These are phyloP conservation scores for Drosophila tani DNA, from an alignment of 1,140 invertebrate genomes.

Conservation along the genomic window DNA sequence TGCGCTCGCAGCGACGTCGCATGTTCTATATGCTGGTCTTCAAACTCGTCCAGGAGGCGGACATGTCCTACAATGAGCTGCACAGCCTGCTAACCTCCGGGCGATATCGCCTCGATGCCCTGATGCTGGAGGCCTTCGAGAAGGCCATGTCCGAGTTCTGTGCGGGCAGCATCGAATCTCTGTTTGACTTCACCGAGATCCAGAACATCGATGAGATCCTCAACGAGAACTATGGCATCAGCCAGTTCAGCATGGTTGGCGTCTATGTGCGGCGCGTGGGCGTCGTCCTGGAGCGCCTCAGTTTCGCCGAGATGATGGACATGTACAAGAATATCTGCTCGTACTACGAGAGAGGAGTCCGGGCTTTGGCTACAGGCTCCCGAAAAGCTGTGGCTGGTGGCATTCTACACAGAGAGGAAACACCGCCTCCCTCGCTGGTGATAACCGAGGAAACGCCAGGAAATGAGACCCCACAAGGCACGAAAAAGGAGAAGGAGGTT, in stretches of 20 bases:
- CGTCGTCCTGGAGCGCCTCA: constrained; percentile 92
- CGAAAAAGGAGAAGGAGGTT: constrained; percentile 15
- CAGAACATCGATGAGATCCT: constrained; percentile 75
- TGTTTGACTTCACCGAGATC: constrained; percentile 89
- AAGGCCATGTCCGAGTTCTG: constrained; percentile 86
- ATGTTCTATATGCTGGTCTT: constrained; percentile 88
- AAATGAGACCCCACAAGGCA: neutral
- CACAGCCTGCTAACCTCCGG: constrained; percentile 86
- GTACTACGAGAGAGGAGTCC: constrained; percentile 86
- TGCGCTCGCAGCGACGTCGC: constrained; percentile 76
- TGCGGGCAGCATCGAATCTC: constrained; percentile 86
- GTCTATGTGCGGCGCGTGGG: constrained; percentile 92
- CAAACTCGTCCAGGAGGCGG: constrained; percentile 89
- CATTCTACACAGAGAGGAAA: constrained; percentile 45
- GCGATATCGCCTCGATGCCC: constrained; percentile 86
- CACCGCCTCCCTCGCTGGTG: constrained; percentile 11
- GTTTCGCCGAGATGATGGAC: constrained; percentile 91
- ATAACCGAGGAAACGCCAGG: neutral
- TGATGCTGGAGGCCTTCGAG: constrained; percentile 86
- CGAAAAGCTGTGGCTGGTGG: constrained; percentile 59
- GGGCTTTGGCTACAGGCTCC: constrained; percentile 55
- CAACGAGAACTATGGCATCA: constrained; percentile 80
- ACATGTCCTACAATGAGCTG: constrained; percentile 88
- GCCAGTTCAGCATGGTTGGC: constrained; percentile 87
- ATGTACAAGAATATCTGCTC: constrained; percentile 89